Conservation (phyloP, 2,797 vertebrate species). For the Phalanger gymnotis region DNA sequence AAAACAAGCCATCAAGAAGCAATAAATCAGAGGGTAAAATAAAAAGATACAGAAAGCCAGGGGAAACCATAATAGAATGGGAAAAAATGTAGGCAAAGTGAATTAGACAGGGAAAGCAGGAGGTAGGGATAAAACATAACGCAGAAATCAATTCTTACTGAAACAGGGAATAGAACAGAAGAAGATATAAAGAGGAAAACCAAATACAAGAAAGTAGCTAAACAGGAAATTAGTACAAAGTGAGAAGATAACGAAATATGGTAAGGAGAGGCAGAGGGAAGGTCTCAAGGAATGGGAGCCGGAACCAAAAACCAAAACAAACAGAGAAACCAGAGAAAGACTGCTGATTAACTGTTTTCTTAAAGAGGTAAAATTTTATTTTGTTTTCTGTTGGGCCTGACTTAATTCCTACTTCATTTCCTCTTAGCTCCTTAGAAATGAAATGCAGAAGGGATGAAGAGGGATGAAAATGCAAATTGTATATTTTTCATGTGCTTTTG, state of each 20-base stretch:
- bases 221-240: conserved; percentile 31
- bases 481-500: conserved; percentile 69
- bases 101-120: not conserved
- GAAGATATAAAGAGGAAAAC: not conserved
- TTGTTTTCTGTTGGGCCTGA: conserved; percentile 42
- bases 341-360: conserved; percentile 41
- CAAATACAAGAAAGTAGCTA: not conserved
- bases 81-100: not conserved
- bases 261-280: not conserved
- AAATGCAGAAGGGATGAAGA: conserved; percentile 72
- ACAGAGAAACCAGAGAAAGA: not conserved
- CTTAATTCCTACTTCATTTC: conserved; percentile 64
- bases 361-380: conserved; percentile 33
- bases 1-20: conserved; percentile 32
- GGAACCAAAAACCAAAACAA: conserved; percentile 38
- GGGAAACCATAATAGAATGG: not conserved
- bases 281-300: not conserved
- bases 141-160: conserved; percentile 3
- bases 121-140: not conserved
- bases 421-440: conserved; percentile 60
- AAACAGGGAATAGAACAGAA: not conserved
- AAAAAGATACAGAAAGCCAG: not conserved
- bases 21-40: not conserved
- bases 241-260: conserved; percentile 26
- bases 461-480: conserved; percentile 67